Evolutionary conservation across 2,113 vertebrate genomes (phyloP).

Genomic region (Larimichthys polyactis): DNA sequence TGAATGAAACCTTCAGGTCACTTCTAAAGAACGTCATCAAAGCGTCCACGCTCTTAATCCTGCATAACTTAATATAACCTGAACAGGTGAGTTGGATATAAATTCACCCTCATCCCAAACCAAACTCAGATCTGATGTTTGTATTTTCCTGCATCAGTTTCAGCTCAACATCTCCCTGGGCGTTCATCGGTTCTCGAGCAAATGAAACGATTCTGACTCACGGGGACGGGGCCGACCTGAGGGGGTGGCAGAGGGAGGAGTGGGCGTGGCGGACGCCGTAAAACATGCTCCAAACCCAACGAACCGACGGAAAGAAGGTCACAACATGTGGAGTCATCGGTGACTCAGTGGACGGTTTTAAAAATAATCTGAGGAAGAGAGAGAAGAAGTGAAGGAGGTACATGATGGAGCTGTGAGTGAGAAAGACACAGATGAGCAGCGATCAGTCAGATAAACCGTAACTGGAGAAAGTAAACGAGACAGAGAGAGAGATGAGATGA

Average conservation of each 20-base stretch:
- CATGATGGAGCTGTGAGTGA: not conserved
- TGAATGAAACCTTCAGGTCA: not conserved
- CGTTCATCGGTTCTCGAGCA: not conserved
- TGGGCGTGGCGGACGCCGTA: not conserved
- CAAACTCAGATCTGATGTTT: not conserved
- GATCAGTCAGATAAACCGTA: constrained; percentile 24
- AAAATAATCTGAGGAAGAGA: constrained; percentile 13
- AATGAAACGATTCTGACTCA: constrained; percentile 52
- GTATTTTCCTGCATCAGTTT: not conserved
- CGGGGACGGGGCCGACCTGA: constrained; percentile 10
- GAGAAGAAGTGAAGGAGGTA: not conserved
- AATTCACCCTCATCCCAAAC: not conserved
- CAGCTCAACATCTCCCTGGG: constrained; percentile 7
- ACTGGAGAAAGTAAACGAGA: constrained; percentile 35
- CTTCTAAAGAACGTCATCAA: too few species aligned
- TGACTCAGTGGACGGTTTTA: constrained; percentile 32
- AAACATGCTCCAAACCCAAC: not conserved
- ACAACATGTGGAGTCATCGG: constrained; percentile 13
- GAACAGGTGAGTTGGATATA: too few species aligned
- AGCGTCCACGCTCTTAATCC: too few species aligned
- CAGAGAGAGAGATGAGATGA: constrained; percentile 16
- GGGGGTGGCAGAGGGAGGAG: constrained; percentile 5
- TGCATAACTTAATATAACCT: too few species aligned
- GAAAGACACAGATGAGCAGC: constrained; percentile 8
- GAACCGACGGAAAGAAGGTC: not conserved